phyloP scores from a whole-genome alignment of 2,797 vertebrate species.

The Eulemur mongoz region DNA sequence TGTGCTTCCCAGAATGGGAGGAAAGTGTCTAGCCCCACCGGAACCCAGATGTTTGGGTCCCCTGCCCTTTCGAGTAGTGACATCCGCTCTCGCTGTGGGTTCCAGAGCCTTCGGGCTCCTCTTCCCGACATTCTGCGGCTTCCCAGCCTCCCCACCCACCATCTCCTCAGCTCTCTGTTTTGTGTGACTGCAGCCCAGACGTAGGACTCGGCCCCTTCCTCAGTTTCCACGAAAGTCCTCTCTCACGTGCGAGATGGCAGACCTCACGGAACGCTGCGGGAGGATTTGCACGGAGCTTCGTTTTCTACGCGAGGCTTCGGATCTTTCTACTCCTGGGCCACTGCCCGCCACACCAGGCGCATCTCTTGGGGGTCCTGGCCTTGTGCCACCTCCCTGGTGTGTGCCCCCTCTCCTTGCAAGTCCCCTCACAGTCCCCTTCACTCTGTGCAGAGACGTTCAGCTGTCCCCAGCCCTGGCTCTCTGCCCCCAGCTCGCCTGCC shows the following conservation, averaged over 20 bases:
- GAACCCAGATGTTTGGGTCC: neutral
- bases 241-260: neutral
- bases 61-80: neutral
- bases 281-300: neutral
- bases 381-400: neutral
- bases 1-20: neutral
- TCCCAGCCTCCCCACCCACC: neutral
- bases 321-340: neutral
- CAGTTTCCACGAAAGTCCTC: neutral
- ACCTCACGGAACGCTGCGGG: neutral
- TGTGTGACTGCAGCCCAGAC: fast-evolving
- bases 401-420: too few relatives aligned
- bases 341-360: fast-evolving
- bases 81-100: fast-evolving
- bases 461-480: neutral
- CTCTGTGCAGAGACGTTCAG: neutral
- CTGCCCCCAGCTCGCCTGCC: neutral
- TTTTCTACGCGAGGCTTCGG: neutral
- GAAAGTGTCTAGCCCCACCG: neutral
- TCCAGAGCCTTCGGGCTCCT: neutral
- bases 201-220: neutral
- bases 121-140: neutral
- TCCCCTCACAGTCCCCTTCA: neutral
- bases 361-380: neutral
- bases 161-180: neutral